Conservation (phyloP, 2,888 invertebrate species). For the Cheilosia soror region DNA sequence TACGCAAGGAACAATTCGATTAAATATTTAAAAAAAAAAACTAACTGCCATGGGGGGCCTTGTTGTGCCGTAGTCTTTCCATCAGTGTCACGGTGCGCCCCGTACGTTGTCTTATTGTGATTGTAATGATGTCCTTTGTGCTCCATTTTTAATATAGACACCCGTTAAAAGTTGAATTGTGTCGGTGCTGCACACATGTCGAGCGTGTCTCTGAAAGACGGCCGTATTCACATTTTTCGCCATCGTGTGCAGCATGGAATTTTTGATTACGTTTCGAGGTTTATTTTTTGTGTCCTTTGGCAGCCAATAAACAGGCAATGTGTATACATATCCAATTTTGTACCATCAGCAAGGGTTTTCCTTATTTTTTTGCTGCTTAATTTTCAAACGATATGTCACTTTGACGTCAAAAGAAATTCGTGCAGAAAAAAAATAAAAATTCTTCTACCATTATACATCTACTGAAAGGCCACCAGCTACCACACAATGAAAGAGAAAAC, state of each 20-base stretch:
- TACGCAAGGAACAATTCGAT: slow-evolving; percentile 45
- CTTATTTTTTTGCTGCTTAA: too few species aligned
- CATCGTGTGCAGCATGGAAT: slow-evolving; percentile 55
- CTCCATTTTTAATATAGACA: slow-evolving; percentile 44
- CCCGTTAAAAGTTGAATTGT: slow-evolving; percentile 46
- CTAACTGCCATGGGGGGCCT: slow-evolving; percentile 3
- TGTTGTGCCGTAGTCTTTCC: slow-evolving; percentile 15
- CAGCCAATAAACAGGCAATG: slow-evolving; percentile 46
- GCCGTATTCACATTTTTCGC: slow-evolving; percentile 35
- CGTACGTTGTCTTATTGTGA: slow-evolving; percentile 22
- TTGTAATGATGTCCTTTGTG: slow-evolving; percentile 66
- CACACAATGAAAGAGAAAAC: slow-evolving; percentile 32
- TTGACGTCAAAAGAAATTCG: slow-evolving; percentile 15
- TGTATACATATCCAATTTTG: background rate
- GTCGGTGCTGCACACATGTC: slow-evolving; percentile 5
- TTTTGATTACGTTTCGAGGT: slow-evolving; percentile 34
- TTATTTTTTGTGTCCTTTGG: slow-evolving; percentile 15
- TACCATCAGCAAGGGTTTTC: too few species aligned
- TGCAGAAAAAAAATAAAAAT: background rate
- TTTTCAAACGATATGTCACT: slow-evolving; percentile 26
- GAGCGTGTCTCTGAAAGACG: slow-evolving; percentile 35
- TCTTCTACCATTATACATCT: background rate
- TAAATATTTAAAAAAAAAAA: slow-evolving; percentile 55
- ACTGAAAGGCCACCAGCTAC: slow-evolving; percentile 10
- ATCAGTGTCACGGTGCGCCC: slow-evolving; percentile 36